Base-by-base conservation (phyloP, 92 coral and sea anemone species). In the Zoanthus sansibaricus region DNA sequence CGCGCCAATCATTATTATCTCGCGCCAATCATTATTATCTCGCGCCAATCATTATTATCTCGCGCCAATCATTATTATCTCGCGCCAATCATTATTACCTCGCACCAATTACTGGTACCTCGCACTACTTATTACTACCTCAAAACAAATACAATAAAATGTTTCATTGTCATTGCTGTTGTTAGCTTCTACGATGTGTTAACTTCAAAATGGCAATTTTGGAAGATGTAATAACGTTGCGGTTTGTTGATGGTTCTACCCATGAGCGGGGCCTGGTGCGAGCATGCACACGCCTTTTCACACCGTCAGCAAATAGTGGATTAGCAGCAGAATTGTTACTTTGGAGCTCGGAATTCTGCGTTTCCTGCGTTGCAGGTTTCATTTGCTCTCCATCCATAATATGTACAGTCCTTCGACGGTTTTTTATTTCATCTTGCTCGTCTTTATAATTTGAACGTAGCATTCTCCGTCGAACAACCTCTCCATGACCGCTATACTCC, bases 241-340 rank as follows among this genome's bases (percentile, higher is more conserved):
- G 83, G 17, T 78, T 80, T 66, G 72, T 37, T 80, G 75, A 46
- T 11, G 85, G 85, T 66, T 80, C 75, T 45, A 66, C 32, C 85
- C 73, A 80, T 12, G 85, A 80, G 56, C 73, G 85, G 21, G 85
- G 85, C 21, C 85, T 80, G 18, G 62, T 21, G 30, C 85, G 85
- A 32, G 66, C 17, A 14, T 58, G 75, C 3, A 80, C 75, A 15
- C 85, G 85, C 75, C 46, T 67, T 46, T 21, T 80, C 59, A 37
- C 66, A 42, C 47, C 85, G 17, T 66, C 85, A 46, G 66, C 16
- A 17, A 11, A 20, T 45, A 54, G 37, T 64, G 84, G 66, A 1
- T 64, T 47, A 12, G 61, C 42, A 17, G 74, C 20, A 1, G 85
- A 44, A 47, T 25, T 47, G 85, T 46, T 25, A 47, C 42, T 42